Evolutionary conservation across 2,888 invertebrate species (phyloP), one percentile per base, ranked within the genome.

Genomic region (Synergus itoensis): DNA sequence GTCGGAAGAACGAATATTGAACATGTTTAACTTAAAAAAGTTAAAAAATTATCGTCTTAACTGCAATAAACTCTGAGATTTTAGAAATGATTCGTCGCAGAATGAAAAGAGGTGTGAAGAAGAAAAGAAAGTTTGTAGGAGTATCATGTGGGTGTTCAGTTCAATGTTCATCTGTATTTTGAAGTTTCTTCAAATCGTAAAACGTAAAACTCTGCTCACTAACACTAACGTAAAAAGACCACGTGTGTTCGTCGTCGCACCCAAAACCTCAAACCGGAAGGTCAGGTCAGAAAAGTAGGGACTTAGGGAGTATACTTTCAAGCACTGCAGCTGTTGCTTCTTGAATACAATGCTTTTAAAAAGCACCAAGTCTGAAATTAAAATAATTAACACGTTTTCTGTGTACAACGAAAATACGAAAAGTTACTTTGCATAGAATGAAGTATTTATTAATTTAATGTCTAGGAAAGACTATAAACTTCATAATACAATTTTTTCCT

Each of bases 211-310:
- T 16, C 41, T 53, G 0, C 4, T 8, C 16, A 53, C 53, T n/a
- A n/a, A 53, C n/a, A 53, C 53, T 18, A 8, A 9, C n/a, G n/a
- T 9, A 53, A 53, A 53, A 53, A 28, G 45, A 69, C 45, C 69
- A 69, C 48, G 69, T 69, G 69, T 69, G 69, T 48, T 36, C 4
- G 4, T 69, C 48, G 69, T 69, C 16, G 69, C 69, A 69, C 69
- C 48, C 69, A 69, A 69, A 69, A 69, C 69, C 69, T 16, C 48
- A 69, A 69, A 69, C 69, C 69, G 69, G 69, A 69, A 69, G 69
- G 69, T 69, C 69, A 69, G 43, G 69, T 21, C 28, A 40, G 63
- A 16, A 40, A 63, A 63, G 36, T 63, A 40, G 8, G 7, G 53
- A 63, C 18, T 67, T 67, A 21, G 45, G 69, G 69, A 28, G 40